Evolutionary conservation across 2,113 vertebrate species (phyloP).

Genomic region (Oreamnos americanus): DNA sequence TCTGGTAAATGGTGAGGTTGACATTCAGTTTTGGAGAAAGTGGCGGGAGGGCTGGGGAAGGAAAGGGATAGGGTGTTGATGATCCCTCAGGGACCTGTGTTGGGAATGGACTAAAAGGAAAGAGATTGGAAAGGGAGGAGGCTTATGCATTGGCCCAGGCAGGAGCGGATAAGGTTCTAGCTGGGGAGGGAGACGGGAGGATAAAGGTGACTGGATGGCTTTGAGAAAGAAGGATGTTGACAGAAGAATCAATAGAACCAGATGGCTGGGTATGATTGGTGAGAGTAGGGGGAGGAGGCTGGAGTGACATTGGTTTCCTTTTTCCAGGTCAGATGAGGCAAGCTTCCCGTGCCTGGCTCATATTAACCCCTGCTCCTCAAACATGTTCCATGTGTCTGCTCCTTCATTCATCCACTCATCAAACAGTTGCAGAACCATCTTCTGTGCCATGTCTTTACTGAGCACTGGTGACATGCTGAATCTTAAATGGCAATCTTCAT

Average conservation of each 20-base stretch:
- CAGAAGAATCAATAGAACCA: not conserved
- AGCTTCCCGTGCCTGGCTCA: not conserved
- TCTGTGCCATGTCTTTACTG: not conserved
- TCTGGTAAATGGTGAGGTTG: not conserved
- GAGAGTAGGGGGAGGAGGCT: not conserved
- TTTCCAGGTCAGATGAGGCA: not conserved
- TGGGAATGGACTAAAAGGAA: not conserved
- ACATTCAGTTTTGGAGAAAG: not conserved
- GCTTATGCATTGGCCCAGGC: not conserved
- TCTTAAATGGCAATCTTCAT: not conserved
- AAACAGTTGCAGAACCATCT: not conserved
- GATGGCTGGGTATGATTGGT: not conserved
- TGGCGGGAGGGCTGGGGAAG: not conserved
- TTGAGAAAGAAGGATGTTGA: not conserved
- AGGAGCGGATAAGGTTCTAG: not conserved
- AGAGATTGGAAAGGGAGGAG: not conserved
- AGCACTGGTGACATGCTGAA: not conserved
- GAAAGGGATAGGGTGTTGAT: not conserved
- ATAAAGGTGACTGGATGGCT: not conserved
- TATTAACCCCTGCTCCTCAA: not conserved
- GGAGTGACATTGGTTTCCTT: not conserved
- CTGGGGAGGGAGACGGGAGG: not conserved
- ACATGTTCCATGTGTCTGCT: not conserved
- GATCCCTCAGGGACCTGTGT: not conserved
- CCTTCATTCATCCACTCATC: not conserved